Conservation (phyloP, 2,113 vertebrate genomes). For the Mandrillus leucophaeus region DNA sequence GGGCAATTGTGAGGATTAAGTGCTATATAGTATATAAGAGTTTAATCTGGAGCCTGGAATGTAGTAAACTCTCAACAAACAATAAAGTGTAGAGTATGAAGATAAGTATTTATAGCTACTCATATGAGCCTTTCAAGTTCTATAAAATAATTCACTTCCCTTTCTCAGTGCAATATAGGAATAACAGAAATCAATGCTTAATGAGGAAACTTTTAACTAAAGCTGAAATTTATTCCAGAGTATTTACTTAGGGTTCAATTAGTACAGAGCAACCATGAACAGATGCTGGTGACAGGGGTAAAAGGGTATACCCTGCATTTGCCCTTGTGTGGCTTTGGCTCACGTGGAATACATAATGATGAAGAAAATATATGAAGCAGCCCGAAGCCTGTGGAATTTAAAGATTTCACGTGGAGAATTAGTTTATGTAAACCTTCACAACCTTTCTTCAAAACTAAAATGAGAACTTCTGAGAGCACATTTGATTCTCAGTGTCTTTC, state of each 20-base stretch:
- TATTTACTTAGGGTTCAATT: not conserved
- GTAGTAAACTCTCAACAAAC: slow-evolving; percentile 2
- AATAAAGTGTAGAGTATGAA: not conserved
- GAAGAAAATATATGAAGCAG: not conserved
- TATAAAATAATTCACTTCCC: not conserved
- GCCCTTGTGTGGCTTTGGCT: not conserved
- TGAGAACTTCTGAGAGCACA: not conserved
- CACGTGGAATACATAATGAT: not conserved
- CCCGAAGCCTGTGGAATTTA: not conserved
- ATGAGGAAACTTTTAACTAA: not conserved
- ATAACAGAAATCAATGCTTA: not conserved
- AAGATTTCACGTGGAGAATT: not conserved
- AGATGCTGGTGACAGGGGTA: not conserved
- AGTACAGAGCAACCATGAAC: not conserved
- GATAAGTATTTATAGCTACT: not conserved
- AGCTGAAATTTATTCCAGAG: not conserved
- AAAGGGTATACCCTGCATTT: not conserved
- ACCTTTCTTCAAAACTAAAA: not conserved
- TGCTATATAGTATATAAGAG: not conserved
- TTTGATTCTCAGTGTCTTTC: not conserved
- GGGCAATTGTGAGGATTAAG: slow-evolving; percentile 12
- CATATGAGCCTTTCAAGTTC: not conserved
- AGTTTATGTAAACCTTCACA: not conserved
- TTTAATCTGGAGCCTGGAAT: not conserved
- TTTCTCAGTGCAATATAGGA: not conserved